phyloP scores from a whole-genome alignment of 2,113 vertebrate genomes.

The Hymenochirus boettgeri region DNA sequence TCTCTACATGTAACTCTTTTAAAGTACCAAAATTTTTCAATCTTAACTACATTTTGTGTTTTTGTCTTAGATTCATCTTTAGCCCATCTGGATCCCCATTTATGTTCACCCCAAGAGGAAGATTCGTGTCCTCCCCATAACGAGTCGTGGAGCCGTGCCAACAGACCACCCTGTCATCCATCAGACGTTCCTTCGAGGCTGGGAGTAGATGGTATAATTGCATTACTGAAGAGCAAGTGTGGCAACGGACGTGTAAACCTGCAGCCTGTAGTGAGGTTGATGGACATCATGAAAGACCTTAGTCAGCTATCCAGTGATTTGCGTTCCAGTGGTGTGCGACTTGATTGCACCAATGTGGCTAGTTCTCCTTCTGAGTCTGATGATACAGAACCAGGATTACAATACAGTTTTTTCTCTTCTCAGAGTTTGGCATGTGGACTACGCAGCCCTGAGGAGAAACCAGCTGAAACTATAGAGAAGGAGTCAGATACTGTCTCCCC shows the following conservation, averaged over 20 bases:
- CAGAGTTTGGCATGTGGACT: slow-evolving; percentile 86
- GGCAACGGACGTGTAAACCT: slow-evolving; percentile 73
- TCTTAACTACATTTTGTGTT: neutral
- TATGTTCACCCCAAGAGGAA: slow-evolving; percentile 19
- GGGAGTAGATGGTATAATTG: slow-evolving; percentile 58
- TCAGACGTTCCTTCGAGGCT: slow-evolving; percentile 57
- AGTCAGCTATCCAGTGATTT: slow-evolving; percentile 85
- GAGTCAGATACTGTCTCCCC: slow-evolving; percentile 56
- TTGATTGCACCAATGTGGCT: slow-evolving; percentile 68
- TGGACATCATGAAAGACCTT: slow-evolving; percentile 81
- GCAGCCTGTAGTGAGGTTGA: slow-evolving; percentile 71
- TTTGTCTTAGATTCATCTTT: slow-evolving; percentile 11
- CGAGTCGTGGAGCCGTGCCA: slow-evolving; percentile 42
- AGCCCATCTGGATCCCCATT: slow-evolving; percentile 3
- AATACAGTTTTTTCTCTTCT: slow-evolving; percentile 80
- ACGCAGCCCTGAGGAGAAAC: slow-evolving; percentile 75
- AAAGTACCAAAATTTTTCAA: too few relatives aligned
- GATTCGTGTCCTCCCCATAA: slow-evolving; percentile 4
- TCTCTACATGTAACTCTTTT: too few relatives aligned
- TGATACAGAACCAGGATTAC: slow-evolving; percentile 69
- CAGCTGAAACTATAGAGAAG: slow-evolving; percentile 50
- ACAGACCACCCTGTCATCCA: slow-evolving; percentile 59
- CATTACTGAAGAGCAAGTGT: slow-evolving; percentile 60
- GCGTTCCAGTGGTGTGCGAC: slow-evolving; percentile 77
- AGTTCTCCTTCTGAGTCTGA: slow-evolving; percentile 51